Percentiles rank a stretch among this genome's conserved stretches.
Evolutionary conservation across 2,888 invertebrate species (phyloP).

Genomic region (Lobophora halterata): DNA sequence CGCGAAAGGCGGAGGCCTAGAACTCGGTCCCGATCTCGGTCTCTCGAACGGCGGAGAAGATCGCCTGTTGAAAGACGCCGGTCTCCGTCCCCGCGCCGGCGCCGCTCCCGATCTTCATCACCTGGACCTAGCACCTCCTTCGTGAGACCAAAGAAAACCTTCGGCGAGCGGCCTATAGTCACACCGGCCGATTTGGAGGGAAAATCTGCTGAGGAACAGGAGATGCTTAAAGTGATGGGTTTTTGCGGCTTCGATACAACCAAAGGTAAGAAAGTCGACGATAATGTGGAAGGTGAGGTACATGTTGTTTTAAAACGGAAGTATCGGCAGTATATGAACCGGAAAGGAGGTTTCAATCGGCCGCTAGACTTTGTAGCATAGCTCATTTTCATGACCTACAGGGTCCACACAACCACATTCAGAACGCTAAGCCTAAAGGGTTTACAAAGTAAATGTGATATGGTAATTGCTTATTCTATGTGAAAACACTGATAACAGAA

Average conservation of each 20-base stretch:
- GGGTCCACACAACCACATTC: conserved; percentile 14
- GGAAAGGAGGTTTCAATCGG: conserved; percentile 99
- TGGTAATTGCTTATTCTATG: conserved; percentile 35
- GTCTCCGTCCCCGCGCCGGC: conserved; percentile 49
- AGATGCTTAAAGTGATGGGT: conserved; percentile 98
- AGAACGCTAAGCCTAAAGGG: conserved; percentile 24
- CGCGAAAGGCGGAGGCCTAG: conserved; percentile 65
- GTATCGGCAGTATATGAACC: conserved; percentile 99
- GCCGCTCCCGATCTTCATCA: conserved; percentile 62
- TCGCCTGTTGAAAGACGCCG: conserved; percentile 70
- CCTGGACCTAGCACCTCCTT: conserved; percentile 64
- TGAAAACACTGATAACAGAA: conserved; percentile 26
- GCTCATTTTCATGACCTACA: conserved; percentile 31
- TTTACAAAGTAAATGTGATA: conserved; percentile 43
- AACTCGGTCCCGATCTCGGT: conserved; percentile 67
- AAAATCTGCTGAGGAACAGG: conserved; percentile 94
- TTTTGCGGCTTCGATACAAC: conserved; percentile 98
- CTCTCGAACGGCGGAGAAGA: conserved; percentile 64
- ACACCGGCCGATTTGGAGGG: conserved; percentile 94
- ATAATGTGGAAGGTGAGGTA: conserved; percentile 96
- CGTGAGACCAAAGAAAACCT: conserved; percentile 62
- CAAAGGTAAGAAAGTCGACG: conserved; percentile 97
- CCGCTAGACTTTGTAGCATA: conserved; percentile 98
- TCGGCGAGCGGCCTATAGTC: conserved; percentile 83
- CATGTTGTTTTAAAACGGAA: conserved; percentile 97